Conservation (phyloP, 2,888 invertebrate species). For the Leptarthrus brevirostris region DNA sequence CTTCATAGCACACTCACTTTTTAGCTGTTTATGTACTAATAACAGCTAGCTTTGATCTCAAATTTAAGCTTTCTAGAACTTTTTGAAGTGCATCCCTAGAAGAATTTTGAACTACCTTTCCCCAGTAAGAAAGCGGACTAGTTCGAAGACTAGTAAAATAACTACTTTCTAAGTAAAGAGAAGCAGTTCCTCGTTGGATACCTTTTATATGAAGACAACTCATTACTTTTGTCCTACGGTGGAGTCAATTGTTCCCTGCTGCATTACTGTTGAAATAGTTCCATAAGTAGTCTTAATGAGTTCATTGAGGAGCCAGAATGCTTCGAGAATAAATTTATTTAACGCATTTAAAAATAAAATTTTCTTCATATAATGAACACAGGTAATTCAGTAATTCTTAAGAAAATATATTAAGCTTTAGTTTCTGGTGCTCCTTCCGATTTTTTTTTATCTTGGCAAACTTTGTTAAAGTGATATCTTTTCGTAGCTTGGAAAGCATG, state of each 20-base stretch:
- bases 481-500: background rate
- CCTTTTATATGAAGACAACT: background rate
- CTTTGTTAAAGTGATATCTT: background rate
- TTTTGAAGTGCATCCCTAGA: too few species aligned
- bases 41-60: too few species aligned
- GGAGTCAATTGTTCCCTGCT: slow-evolving; percentile 11
- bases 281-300: background rate
- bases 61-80: too few species aligned
- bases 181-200: background rate
- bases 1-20: too few species aligned
- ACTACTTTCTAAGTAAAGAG: background rate
- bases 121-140: slow-evolving; percentile 1
- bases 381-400: too few species aligned
- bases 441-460: background rate
- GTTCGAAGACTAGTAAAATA: background rate
- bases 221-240: slow-evolving; percentile 17
- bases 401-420: background rate
- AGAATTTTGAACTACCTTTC: too few species aligned
- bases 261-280: background rate
- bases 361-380: background rate
- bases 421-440: background rate
- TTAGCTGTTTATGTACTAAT: too few species aligned
- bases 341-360: background rate
- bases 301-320: background rate
- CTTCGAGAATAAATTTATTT: background rate